These are phyloP conservation scores for Seladonia tumulorum DNA, from an alignment of 2,888 invertebrate species.

Conservation along the genomic window DNA sequence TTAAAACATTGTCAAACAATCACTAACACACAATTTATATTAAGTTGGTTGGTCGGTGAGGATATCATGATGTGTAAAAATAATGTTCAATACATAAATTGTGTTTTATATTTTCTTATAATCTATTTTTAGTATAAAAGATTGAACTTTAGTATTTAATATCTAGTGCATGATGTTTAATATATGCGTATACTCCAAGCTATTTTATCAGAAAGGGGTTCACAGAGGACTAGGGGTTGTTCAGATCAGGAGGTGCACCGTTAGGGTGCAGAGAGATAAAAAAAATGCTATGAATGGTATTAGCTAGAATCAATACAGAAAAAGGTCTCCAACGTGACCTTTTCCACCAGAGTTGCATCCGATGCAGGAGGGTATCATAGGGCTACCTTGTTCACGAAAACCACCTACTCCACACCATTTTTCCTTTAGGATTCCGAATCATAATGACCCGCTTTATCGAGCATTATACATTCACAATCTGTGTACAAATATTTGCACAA, in stretches of 20 bases:
- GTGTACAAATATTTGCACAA: neutral
- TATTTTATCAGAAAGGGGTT: slow-evolving; percentile 61
- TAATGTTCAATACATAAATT: neutral
- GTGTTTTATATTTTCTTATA: too few relatives aligned
- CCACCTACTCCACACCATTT: neutral
- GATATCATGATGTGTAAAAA: neutral
- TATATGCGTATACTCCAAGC: slow-evolving; percentile 57
- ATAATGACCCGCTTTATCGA: neutral
- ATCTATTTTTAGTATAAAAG: neutral
- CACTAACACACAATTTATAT: neutral
- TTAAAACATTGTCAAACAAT: neutral
- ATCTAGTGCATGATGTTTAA: neutral
- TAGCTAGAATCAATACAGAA: slow-evolving; percentile 59
- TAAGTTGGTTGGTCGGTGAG: neutral
- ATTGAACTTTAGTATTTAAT: neutral
- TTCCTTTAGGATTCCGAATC: neutral
- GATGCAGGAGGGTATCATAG: slow-evolving; percentile 58
- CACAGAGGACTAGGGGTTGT: slow-evolving; percentile 54
- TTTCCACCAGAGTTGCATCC: slow-evolving; percentile 74
- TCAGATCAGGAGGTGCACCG: slow-evolving; percentile 47
- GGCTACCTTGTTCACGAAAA: slow-evolving; percentile 17
- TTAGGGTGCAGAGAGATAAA: slow-evolving; percentile 26
- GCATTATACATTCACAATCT: neutral
- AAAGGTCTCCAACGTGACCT: slow-evolving; percentile 77
- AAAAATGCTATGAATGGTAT: slow-evolving; percentile 36